These are phyloP conservation scores for Netelia melanura DNA, from an alignment of 2,888 invertebrate genomes.

Conservation along the genomic window DNA sequence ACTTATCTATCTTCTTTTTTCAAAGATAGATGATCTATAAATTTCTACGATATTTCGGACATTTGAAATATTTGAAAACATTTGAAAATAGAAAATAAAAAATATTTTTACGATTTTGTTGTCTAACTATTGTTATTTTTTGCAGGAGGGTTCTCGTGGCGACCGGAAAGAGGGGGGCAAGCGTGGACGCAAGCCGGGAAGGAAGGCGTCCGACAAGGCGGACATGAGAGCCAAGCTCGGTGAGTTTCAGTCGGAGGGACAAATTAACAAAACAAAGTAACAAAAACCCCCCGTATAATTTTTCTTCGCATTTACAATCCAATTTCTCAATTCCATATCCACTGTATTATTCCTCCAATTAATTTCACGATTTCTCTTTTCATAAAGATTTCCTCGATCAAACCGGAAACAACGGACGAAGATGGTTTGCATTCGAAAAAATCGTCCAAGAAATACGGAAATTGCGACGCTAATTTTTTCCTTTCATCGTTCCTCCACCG, in stretches of 20 bases:
- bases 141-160: conserved; percentile 86
- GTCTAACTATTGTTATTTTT: conserved; percentile 23
- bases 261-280: conserved; percentile 18
- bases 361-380: not conserved
- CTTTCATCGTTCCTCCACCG: not conserved
- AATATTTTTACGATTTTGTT: not conserved
- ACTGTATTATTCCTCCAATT: not conserved
- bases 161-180: conserved; percentile 93
- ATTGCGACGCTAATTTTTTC: conserved; percentile 3
- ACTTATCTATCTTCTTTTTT: no score
- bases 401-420: not conserved
- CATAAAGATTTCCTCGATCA: not conserved
- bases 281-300: not conserved
- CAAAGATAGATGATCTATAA: not conserved
- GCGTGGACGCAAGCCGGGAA: conserved; percentile 95
- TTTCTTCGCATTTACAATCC: not conserved
- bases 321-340: not conserved
- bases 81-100: not conserved
- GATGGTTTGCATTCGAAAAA: not conserved
- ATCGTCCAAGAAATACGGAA: not conserved
- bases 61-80: no score
- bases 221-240: conserved; percentile 98
- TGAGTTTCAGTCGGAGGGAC: conserved; percentile 82
- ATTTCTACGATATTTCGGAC: not conserved
- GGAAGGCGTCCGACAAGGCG: conserved; percentile 94